phyloP scores from a whole-genome alignment of 1,140 invertebrate species.

The Formica exsecta region DNA sequence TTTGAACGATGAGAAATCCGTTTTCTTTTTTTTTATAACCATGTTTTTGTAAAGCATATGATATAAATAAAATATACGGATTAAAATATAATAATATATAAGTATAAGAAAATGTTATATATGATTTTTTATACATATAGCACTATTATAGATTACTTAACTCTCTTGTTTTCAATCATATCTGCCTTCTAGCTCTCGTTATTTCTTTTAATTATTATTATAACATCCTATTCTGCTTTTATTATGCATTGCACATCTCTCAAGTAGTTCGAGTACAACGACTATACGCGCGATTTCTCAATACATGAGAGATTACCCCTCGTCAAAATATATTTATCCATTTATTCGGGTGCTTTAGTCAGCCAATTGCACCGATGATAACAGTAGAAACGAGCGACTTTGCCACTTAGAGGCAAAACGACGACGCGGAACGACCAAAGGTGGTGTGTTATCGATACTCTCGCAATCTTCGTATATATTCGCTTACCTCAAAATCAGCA shows the following conservation, averaged over 20 bases:
- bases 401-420: conserved; percentile 38
- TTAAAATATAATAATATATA: not conserved
- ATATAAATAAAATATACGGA: not conserved
- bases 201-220: conserved; percentile 8
- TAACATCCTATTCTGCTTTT: not conserved
- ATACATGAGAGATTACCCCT: conserved; percentile 34
- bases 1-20: conserved; percentile 33
- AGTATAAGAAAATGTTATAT: not conserved
- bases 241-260: not conserved
- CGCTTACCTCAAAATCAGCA: conserved; percentile 4
- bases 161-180: not conserved
- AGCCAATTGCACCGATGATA: conserved; percentile 58
- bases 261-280: conserved; percentile 30
- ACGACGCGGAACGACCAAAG: conserved; percentile 41
- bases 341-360: conserved; percentile 65
- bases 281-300: not conserved
- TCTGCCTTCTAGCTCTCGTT: not conserved
- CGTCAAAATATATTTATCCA: conserved; percentile 44
- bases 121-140: not conserved
- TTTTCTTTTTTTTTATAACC: conserved; percentile 42
- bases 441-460: conserved; percentile 49
- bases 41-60: not conserved
- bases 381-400: conserved; percentile 42
- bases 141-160: not conserved
- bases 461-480: conserved; percentile 32